Evolutionary conservation across 2,113 vertebrate species (phyloP).

Genomic region (Scomber scombrus): DNA sequence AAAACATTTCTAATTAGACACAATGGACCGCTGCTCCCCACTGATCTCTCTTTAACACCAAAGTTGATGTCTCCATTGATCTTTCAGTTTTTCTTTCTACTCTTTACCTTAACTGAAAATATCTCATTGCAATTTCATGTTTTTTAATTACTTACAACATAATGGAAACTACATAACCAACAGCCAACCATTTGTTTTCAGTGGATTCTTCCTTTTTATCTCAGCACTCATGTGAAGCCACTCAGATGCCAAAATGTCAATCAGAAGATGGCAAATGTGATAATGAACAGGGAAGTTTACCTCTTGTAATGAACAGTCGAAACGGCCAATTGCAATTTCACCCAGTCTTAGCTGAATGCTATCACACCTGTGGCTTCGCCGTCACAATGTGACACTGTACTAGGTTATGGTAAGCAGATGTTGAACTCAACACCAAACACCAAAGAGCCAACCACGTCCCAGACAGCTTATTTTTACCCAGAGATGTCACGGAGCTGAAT

Average conservation of each 20-base stretch:
- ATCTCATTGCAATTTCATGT: no score
- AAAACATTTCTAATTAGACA: no score
- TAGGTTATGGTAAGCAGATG: conserved; percentile 49
- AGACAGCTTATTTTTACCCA: conserved; percentile 61
- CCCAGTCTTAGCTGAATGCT: neutral
- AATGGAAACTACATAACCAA: neutral
- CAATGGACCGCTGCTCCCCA: no score
- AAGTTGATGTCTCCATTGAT: no score
- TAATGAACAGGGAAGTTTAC: neutral
- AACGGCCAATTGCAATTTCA: neutral
- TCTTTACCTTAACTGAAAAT: no score
- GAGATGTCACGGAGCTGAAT: conserved; percentile 61
- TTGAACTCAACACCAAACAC: conserved; percentile 40
- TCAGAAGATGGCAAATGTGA: neutral
- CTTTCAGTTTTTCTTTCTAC: no score
- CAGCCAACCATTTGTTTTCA: neutral
- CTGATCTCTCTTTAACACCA: no score
- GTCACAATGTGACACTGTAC: neutral
- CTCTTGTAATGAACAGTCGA: neutral
- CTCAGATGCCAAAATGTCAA: neutral
- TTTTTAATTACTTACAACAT: no score
- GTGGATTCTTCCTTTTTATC: neutral
- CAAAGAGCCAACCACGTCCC: conserved; percentile 32
- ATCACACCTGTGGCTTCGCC: conserved; percentile 35
- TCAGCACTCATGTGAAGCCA: neutral